These are phyloP conservation scores for Mormyrus lacerda DNA, from an alignment of 2,113 vertebrate genomes.

Conservation along the genomic window DNA sequence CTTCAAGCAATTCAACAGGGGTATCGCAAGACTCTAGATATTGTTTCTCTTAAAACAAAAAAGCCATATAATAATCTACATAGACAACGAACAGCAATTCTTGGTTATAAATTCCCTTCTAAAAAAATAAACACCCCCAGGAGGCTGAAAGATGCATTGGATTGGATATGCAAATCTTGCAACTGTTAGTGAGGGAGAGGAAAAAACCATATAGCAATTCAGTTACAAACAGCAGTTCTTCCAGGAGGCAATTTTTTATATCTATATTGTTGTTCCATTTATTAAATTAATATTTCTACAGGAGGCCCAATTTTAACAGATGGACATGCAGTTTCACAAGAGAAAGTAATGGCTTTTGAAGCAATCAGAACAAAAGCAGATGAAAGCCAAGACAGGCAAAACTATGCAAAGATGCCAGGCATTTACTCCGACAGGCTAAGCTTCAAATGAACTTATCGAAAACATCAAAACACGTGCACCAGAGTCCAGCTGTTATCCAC, in stretches of 20 bases:
- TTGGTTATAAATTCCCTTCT: not conserved
- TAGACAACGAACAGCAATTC: not conserved
- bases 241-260: not conserved
- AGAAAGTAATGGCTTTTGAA: not conserved
- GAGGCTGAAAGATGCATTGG: not conserved
- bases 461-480: not conserved
- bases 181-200: not conserved
- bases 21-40: not conserved
- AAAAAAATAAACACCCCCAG: not conserved
- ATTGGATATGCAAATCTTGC: not conserved
- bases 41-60: not conserved
- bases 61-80: not conserved
- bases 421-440: not conserved
- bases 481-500: not conserved
- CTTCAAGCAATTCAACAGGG: not conserved
- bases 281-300: not conserved
- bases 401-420: not conserved
- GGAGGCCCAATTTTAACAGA: not conserved
- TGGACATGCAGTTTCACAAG: not conserved
- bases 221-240: not conserved
- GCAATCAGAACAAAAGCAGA: not conserved
- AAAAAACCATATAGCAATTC: not conserved
- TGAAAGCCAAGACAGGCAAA: not conserved
- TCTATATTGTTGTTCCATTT: not conserved
- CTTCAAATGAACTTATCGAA: not conserved